Conservation (phyloP, 92 coral and sea anemone species). For the Diadumene lineata region DNA sequence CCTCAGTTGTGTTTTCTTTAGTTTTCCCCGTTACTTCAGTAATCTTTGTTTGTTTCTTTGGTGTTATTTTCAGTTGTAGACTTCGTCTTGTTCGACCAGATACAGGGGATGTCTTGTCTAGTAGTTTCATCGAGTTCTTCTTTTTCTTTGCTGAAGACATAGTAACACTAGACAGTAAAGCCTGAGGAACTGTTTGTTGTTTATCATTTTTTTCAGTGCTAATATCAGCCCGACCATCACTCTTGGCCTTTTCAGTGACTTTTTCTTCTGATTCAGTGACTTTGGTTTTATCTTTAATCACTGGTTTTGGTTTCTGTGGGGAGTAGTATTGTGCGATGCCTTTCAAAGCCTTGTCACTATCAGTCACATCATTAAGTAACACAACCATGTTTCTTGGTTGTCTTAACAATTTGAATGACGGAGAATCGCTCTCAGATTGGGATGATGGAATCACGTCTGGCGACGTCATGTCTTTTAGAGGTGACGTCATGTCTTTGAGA, state of each 20-base stretch:
- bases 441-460: constrained; percentile 96
- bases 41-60: constrained; percentile 1
- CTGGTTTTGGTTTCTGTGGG: background rate
- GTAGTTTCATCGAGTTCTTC: background rate
- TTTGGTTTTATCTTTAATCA: background rate
- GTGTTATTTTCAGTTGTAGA: constrained; percentile 32
- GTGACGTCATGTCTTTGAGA: constrained; percentile 20
- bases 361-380: constrained; percentile 17
- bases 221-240: background rate
- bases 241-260: background rate
- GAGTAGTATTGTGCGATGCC: background rate
- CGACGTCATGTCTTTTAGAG: constrained; percentile 52
- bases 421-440: constrained; percentile 64
- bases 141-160: constrained; percentile 22
- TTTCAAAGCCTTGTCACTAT: constrained; percentile 1
- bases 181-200: background rate
- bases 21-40: background rate
- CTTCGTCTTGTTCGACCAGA: constrained; percentile 77
- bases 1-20: constrained; percentile 12
- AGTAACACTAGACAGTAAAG: constrained; percentile 1
- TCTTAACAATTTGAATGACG: constrained; percentile 59
- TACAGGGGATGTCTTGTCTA: constrained; percentile 57
- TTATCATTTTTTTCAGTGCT: background rate
- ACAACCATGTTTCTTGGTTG: constrained; percentile 25
- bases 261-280: background rate